Evolutionary conservation across 2,888 invertebrate genomes (phyloP).

Genomic region (Drosophila affinis): DNA sequence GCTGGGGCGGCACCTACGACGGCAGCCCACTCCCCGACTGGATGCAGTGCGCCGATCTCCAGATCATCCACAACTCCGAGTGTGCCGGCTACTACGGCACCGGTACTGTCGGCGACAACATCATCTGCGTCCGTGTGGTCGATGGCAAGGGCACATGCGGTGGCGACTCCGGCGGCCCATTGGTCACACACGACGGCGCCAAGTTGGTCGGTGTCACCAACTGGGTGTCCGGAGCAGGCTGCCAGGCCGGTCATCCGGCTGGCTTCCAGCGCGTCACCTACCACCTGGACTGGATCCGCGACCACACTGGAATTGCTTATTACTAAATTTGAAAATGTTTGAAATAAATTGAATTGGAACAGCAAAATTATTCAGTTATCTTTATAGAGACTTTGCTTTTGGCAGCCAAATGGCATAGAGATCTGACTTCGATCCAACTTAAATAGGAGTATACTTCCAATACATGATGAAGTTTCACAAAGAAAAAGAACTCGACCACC

Average conservation of each 20-base stretch:
- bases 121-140: conserved; percentile 67
- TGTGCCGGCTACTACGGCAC: conserved; percentile 81
- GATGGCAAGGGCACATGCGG: conserved; percentile 67
- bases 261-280: conserved; percentile 68
- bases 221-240: conserved; percentile 52
- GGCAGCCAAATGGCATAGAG: no score
- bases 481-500: no score
- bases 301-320: conserved; percentile 64
- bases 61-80: conserved; percentile 75
- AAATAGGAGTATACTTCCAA: no score
- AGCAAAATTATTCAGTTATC: not conserved
- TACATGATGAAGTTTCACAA: no score
- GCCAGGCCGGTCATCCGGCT: conserved; percentile 61
- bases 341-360: conserved; percentile 6
- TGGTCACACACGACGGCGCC: conserved; percentile 58
- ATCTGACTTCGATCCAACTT: no score
- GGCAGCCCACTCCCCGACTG: conserved; percentile 75
- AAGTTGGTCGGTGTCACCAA: conserved; percentile 75
- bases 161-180: conserved; percentile 81
- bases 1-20: conserved; percentile 63
- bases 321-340: conserved; percentile 6
- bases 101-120: conserved; percentile 54
- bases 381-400: no score
- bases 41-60: conserved; percentile 56
- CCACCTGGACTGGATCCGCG: conserved; percentile 69